Evolutionary conservation across 1,140 invertebrate species (phyloP), one percentile per base, ranked within the genome.

Genomic region (Sweltsa coloradensis): DNA sequence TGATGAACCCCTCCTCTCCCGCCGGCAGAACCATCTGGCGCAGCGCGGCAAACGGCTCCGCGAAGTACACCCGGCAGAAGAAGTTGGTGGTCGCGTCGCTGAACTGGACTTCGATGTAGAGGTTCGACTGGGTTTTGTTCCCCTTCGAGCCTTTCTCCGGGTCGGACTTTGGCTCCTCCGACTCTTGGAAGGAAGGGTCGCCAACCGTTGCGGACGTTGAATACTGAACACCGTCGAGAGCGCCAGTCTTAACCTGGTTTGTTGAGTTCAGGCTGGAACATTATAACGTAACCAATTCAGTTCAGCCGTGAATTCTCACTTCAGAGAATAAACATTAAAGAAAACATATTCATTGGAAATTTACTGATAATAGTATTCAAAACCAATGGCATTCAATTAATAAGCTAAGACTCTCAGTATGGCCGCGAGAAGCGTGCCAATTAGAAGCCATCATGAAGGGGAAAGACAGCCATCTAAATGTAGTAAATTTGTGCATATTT

Each of bases 1-100:
- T 72, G 1, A 85, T 79, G 55, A 80, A 85, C 0, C 66, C 70
- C 51, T 74, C 73, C 19, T 82, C 79, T 1, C 82, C 82, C 29
- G 68, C 72, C n/a, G 78, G 75, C 45, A 89, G 69, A 23, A 89
- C 72, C 13, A 73, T 62, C 49, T 76, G 70, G 36, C 92, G 70
- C 22, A 96, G 65, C 41, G 76, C 69, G 34, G 81, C 74, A 65
- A 96, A 96, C 54, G 89, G 78, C 45, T 88, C 85, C 16, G 89
- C 88, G 68, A 85, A 89, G 57, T 81, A 87, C 16, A 93, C 75
- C 53, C 83, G 74, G 52, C 89, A 92, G 57, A 82, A 87, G 59
- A 91, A 93, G 57, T 83, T 82, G 11, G 81, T 77, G 22, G 71
- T 75, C 0, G 63, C 60, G 56, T 90, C 86, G 41, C 76, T 70